phyloP scores from a whole-genome alignment of 2,113 vertebrate species.

The Origma solitaria region DNA sequence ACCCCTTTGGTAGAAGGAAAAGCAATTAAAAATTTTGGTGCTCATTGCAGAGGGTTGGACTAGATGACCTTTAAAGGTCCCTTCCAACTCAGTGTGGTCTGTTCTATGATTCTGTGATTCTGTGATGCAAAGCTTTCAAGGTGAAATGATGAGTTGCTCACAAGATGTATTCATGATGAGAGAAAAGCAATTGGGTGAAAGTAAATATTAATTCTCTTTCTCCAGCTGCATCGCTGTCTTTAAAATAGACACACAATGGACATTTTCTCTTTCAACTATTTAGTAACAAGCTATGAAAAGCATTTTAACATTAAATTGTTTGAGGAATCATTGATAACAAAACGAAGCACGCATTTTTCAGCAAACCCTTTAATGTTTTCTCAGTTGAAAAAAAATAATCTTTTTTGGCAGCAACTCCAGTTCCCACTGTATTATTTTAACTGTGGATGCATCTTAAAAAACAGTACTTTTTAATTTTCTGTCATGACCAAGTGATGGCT shows the following conservation, averaged over 20 bases:
- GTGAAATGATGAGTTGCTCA: neutral
- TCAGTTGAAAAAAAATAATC: neutral
- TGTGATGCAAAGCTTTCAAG: neutral
- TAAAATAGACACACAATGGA: slow-evolving; percentile 2
- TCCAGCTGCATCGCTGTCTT: neutral
- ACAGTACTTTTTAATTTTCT: neutral
- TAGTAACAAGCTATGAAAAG: neutral
- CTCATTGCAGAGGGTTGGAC: neutral
- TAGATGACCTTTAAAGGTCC: neutral
- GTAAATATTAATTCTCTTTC: neutral
- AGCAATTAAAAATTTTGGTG: neutral
- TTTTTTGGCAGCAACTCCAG: neutral
- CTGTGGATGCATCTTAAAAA: neutral
- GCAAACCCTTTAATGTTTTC: neutral
- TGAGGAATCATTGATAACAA: neutral
- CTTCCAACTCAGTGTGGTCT: neutral
- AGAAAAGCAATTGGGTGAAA: neutral
- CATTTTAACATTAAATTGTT: slow-evolving; percentile 28
- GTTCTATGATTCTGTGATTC: neutral
- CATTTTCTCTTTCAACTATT: neutral
- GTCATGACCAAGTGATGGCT: neutral
- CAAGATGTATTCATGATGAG: neutral
- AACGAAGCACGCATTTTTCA: neutral
- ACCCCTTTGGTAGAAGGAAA: neutral
- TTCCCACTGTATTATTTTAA: neutral